Conservation (phyloP, 2,888 invertebrate genomes). For the Ochlodes sylvanus region DNA sequence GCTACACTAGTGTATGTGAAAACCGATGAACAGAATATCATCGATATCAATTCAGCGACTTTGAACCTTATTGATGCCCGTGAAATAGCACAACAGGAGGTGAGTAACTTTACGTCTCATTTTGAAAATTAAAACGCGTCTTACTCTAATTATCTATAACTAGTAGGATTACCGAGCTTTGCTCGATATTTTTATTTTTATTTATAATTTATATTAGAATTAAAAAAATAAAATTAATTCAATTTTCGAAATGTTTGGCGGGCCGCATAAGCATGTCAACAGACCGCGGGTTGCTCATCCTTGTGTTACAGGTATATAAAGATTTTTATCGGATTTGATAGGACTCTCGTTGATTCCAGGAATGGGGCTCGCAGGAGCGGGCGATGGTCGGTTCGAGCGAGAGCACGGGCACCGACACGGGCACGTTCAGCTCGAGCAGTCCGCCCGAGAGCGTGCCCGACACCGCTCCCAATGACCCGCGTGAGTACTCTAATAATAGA, state of each 20-base stretch:
- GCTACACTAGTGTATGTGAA: slow-evolving; percentile 70
- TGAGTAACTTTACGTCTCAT: slow-evolving; percentile 41
- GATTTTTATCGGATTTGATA: too few relatives aligned
- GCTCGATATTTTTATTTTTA: too few relatives aligned
- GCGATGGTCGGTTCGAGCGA: slow-evolving; percentile 80
- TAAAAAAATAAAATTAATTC: too few relatives aligned
- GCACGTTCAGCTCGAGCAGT: slow-evolving; percentile 76
- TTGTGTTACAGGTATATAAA: too few relatives aligned
- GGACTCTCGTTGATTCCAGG: slow-evolving; percentile 50
- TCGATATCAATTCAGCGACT: slow-evolving; percentile 79
- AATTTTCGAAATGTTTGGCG: too few relatives aligned
- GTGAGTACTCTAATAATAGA: slow-evolving; percentile 43
- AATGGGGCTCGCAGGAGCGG: slow-evolving; percentile 74
- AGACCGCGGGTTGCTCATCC: too few relatives aligned
- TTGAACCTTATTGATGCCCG: slow-evolving; percentile 68
- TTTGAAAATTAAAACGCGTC: too few relatives aligned
- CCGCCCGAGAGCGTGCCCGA: slow-evolving; percentile 64
- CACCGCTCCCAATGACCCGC: slow-evolving; percentile 31
- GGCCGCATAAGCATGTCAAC: too few relatives aligned
- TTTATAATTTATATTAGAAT: too few relatives aligned
- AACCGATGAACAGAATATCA: slow-evolving; percentile 65
- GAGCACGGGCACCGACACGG: slow-evolving; percentile 78
- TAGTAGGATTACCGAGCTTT: too few relatives aligned
- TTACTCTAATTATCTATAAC: too few relatives aligned
- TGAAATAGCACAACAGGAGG: slow-evolving; percentile 64